Conservation (phyloP, 2,113 vertebrate genomes). For the Girardinichthys multiradiatus region DNA sequence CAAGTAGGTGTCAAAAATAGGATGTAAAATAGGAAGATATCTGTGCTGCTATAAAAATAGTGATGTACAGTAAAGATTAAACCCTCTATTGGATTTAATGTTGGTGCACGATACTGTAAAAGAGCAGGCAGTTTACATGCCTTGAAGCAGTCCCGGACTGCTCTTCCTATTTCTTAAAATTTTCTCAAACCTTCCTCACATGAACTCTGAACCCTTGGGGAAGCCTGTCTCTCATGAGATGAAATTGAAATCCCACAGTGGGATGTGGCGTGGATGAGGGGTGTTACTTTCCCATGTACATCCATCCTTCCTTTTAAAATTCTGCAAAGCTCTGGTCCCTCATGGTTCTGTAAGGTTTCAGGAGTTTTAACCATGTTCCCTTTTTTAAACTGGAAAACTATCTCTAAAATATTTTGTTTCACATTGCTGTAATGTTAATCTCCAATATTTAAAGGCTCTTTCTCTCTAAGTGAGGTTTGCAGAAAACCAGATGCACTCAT, state of each 20-base stretch:
- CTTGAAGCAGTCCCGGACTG: slow-evolving; percentile 11
- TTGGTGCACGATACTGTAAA: background rate
- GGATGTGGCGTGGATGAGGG: background rate
- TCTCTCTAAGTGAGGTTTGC: background rate
- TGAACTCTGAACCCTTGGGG: slow-evolving; percentile 65
- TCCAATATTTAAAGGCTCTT: background rate
- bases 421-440: background rate
- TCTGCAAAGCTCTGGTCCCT: no score
- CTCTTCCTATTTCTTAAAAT: slow-evolving; percentile 14
- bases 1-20: slow-evolving; percentile 10
- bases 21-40: slow-evolving; percentile 32
- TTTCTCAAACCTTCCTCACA: slow-evolving; percentile 45
- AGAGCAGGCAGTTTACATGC: background rate
- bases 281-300: slow-evolving; percentile 50
- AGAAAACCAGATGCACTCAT: no score
- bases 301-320: slow-evolving; percentile 37
- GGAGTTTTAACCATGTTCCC: no score
- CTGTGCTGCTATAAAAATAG: background rate
- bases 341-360: no score
- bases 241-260: slow-evolving; percentile 58
- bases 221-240: slow-evolving; percentile 58
- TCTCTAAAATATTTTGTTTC: background rate
- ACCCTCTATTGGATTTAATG: background rate
- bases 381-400: no score
- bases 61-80: background rate